These are phyloP conservation scores for Nephrocerus scutellatus DNA, from an alignment of 2,888 invertebrate genomes.

Conservation along the genomic window DNA sequence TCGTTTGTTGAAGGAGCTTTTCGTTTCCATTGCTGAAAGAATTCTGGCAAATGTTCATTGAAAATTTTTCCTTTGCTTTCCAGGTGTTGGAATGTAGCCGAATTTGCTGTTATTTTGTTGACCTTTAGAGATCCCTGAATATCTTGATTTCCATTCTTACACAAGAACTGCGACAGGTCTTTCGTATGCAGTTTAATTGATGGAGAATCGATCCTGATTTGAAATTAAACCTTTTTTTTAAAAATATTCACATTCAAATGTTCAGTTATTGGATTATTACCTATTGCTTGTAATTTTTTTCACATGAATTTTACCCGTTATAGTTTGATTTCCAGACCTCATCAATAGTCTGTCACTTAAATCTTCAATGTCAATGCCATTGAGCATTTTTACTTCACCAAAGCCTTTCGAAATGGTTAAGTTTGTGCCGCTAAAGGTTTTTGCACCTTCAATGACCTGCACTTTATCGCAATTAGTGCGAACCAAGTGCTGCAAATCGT, in stretches of 20 bases:
- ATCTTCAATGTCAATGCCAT: slow-evolving; percentile 47
- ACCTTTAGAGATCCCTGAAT: slow-evolving; percentile 27
- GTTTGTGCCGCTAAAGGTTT: slow-evolving; percentile 44
- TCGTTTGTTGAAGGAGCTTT: slow-evolving; percentile 14
- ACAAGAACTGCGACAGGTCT: slow-evolving; percentile 25
- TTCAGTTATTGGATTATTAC: slow-evolving; percentile 23
- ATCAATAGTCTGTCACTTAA: slow-evolving; percentile 46
- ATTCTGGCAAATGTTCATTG: slow-evolving; percentile 22
- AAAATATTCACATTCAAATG: not conserved
- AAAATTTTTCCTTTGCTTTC: slow-evolving; percentile 32
- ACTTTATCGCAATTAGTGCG: slow-evolving; percentile 41
- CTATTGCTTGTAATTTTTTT: slow-evolving; percentile 34
- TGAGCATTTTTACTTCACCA: slow-evolving; percentile 44
- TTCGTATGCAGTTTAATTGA: slow-evolving; percentile 21
- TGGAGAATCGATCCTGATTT: slow-evolving; percentile 14
- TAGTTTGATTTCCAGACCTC: slow-evolving; percentile 47
- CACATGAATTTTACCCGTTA: slow-evolving; percentile 46
- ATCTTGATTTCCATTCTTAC: slow-evolving; percentile 26
- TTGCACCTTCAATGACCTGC: slow-evolving; percentile 49
- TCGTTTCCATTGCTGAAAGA: slow-evolving; percentile 29
- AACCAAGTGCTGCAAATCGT: slow-evolving; percentile 46
- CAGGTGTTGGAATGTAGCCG: slow-evolving; percentile 26
- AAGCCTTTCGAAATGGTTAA: slow-evolving; percentile 46
- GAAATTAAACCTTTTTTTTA: not conserved
- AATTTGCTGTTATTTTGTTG: slow-evolving; percentile 21